These are phyloP conservation scores for Bombyx huttoni DNA, from an alignment of 2,888 invertebrate genomes.

Conservation along the genomic window DNA sequence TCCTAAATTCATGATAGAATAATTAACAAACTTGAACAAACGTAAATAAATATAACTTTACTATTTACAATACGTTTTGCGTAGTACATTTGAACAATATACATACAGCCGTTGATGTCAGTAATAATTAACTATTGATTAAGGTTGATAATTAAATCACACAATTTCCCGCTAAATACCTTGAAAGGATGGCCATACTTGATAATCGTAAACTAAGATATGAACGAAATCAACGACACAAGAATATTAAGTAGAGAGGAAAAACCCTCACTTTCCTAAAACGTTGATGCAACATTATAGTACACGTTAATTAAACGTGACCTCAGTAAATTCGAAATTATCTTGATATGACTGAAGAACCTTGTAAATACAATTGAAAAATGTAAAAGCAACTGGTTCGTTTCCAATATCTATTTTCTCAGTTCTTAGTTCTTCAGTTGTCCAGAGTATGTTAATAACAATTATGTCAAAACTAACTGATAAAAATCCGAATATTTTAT, in stretches of 20 bases:
- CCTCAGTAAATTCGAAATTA: background rate
- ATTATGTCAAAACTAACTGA: too few relatives aligned
- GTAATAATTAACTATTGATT: background rate
- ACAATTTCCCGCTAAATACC: slow-evolving; percentile 5
- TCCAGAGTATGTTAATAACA: too few relatives aligned
- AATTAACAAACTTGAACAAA: too few relatives aligned
- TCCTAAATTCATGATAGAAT: too few relatives aligned
- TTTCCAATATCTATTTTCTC: too few relatives aligned
- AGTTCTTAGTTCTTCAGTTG: too few relatives aligned
- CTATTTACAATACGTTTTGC: background rate
- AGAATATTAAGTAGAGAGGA: slow-evolving; percentile 43
- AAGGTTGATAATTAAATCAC: background rate
- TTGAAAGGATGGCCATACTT: slow-evolving; percentile 11
- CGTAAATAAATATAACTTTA: background rate
- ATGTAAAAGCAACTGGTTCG: too few relatives aligned
- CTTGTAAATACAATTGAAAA: too few relatives aligned
- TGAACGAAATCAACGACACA: slow-evolving; percentile 12
- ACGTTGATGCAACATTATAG: background rate
- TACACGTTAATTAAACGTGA: background rate
- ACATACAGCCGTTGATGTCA: background rate
- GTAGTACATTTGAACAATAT: background rate
- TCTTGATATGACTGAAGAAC: background rate
- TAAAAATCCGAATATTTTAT: too few relatives aligned
- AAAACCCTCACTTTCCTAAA: slow-evolving; percentile 16
- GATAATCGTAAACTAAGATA: slow-evolving; percentile 8